Evolutionary conservation across 2,888 invertebrate species (phyloP).

Genomic region (Eupithecia exiguata): DNA sequence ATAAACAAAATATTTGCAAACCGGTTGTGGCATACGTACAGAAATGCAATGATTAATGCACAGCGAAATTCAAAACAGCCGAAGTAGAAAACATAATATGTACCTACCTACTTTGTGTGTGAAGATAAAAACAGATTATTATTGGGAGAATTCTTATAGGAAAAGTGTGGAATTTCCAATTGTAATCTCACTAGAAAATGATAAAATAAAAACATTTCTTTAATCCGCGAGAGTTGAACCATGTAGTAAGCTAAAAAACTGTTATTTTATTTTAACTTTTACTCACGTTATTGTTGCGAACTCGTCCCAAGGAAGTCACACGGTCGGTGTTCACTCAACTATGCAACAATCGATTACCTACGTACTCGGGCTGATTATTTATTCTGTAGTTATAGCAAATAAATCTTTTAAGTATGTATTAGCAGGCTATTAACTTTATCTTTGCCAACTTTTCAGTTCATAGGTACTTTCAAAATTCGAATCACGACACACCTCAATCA

Average conservation of each 20-base stretch:
- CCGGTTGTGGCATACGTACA: slow-evolving; percentile 35
- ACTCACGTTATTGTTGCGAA: slow-evolving; percentile 70
- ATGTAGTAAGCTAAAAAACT: slow-evolving; percentile 54
- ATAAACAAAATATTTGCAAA: slow-evolving; percentile 44
- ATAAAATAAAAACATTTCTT: slow-evolving; percentile 38
- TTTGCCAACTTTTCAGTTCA: neutral
- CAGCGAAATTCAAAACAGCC: slow-evolving; percentile 56
- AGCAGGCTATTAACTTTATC: neutral
- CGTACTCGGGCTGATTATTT: neutral
- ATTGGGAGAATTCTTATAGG: slow-evolving; percentile 7
- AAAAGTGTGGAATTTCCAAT: slow-evolving; percentile 42
- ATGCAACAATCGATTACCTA: slow-evolving; percentile 60
- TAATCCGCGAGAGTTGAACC: slow-evolving; percentile 52
- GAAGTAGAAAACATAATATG: slow-evolving; percentile 11
- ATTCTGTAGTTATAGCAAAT: neutral
- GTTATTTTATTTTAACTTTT: slow-evolving; percentile 70
- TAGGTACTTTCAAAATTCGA: slow-evolving; percentile 65
- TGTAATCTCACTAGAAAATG: slow-evolving; percentile 54
- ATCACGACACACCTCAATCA: slow-evolving; percentile 69
- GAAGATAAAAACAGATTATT: too few species aligned
- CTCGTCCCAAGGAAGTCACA: slow-evolving; percentile 59
- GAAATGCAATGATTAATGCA: slow-evolving; percentile 35
- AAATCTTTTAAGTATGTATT: neutral
- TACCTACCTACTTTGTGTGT: neutral
- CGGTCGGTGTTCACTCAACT: slow-evolving; percentile 68